phyloP scores from a whole-genome alignment of 2,888 invertebrate species.

The Mesoligia furuncula region DNA sequence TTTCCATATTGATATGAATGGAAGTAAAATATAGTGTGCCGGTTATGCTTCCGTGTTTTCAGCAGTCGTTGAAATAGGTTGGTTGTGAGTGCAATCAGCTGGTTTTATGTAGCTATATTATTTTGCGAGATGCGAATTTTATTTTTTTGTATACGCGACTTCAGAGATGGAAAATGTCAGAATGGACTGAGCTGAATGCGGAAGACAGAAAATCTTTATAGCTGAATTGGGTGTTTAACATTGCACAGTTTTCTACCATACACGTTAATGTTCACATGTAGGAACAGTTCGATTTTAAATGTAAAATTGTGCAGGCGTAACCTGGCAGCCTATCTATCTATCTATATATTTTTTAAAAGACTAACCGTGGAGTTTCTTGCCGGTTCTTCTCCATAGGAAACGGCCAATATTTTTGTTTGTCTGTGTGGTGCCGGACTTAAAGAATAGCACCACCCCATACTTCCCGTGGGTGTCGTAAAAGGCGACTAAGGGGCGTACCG shows the following conservation, averaged over 20 bases:
- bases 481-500: no score
- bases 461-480: no score
- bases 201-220: no score
- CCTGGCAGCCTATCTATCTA: no score
- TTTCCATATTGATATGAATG: constrained; percentile 59
- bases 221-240: no score
- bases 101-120: constrained; percentile 1
- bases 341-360: no score
- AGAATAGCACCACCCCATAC: no score
- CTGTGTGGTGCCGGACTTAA: no score
- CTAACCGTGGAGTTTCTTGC: no score
- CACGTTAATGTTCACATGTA: neutral
- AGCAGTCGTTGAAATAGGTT: constrained; percentile 17
- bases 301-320: no score
- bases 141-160: neutral
- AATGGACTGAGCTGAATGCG: neutral
- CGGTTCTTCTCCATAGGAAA: no score
- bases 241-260: neutral
- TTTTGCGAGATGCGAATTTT: neutral
- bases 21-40: constrained; percentile 48
- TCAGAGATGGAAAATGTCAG: neutral
- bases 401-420: no score
- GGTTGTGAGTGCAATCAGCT: constrained; percentile 36
- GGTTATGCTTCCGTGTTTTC: constrained; percentile 18
- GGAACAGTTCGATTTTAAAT: neutral